A percentile compares a stretch with the other conserved stretches of the same genome.
Evolutionary conservation across 1,140 invertebrate species (phyloP).

Genomic region (Drosophila yakuba): DNA sequence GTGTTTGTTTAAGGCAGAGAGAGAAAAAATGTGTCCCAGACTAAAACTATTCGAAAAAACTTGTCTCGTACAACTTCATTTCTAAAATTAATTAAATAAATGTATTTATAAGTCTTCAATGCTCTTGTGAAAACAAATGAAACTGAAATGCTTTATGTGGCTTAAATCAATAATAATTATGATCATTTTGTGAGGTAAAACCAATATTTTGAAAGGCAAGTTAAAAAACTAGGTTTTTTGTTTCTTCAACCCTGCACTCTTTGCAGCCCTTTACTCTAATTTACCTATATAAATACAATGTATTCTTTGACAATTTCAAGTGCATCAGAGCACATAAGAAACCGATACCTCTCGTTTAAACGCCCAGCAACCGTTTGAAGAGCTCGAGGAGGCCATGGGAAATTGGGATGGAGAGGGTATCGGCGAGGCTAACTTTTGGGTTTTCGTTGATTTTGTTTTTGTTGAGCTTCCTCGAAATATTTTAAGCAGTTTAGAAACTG

Average conservation of each 20-base stretch:
- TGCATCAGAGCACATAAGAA: constrained; percentile 45
- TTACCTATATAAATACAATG: not conserved
- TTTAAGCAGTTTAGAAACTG: constrained; percentile 79
- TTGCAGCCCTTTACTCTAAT: not conserved
- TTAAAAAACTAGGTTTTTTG: no score
- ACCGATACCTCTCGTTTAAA: constrained; percentile 60
- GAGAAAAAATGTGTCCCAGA: not conserved
- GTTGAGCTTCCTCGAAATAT: constrained; percentile 75
- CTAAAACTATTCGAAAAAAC: no score
- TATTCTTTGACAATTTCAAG: not conserved
- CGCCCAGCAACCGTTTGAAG: constrained; percentile 64
- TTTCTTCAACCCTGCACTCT: not conserved
- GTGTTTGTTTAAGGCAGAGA: not conserved
- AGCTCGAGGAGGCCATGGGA: constrained; percentile 1
- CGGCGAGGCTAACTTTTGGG: constrained; percentile 59
- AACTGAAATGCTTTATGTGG: no score
- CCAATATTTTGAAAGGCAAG: no score
- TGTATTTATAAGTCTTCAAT: no score
- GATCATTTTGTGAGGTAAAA: no score
- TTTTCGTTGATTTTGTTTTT: constrained; percentile 67
- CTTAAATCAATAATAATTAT: no score
- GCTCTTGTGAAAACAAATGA: no score
- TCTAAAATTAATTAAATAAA: no score
- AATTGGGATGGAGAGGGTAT: not conserved
- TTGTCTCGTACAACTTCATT: no score